Conservation (phyloP, 2,113 vertebrate genomes). For the Okapia johnstoni region DNA sequence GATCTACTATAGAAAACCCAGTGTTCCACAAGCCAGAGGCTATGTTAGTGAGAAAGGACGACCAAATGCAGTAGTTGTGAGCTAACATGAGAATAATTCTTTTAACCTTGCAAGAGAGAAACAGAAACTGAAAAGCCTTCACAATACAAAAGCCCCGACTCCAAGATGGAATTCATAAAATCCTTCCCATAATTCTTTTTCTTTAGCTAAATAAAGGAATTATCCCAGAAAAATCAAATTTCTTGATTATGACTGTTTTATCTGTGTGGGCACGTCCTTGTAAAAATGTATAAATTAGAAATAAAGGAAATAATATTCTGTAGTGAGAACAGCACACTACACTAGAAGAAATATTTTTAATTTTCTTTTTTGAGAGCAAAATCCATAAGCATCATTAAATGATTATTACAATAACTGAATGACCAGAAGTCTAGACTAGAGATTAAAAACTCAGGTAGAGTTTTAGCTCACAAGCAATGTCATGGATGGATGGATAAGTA, state of each 20-base stretch:
- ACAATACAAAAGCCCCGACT: not conserved
- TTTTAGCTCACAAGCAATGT: not conserved
- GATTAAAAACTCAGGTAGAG: not conserved
- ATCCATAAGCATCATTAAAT: not conserved
- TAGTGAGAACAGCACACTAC: not conserved
- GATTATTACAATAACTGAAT: not conserved
- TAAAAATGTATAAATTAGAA: not conserved
- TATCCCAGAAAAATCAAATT: not conserved
- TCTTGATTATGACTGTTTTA: not conserved
- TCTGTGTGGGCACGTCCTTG: not conserved
- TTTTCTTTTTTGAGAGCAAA: conserved; percentile 11
- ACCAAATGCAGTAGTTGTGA: not conserved
- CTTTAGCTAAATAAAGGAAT: not conserved
- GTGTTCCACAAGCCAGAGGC: not conserved
- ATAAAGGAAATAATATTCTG: not conserved
- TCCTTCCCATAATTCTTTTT: not conserved
- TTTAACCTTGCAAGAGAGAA: not conserved
- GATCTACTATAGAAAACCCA: not conserved
- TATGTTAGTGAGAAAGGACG: not conserved
- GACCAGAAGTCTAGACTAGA: not conserved
- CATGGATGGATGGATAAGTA: not conserved
- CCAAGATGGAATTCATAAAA: not conserved
- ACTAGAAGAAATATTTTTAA: not conserved
- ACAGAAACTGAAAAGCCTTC: not conserved
- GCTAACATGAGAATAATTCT: not conserved